A percentile compares a stretch with the other conserved stretches of the same genome.
Evolutionary conservation across 2,113 vertebrate species (phyloP).

Genomic region (Toxotes jaculatrix): DNA sequence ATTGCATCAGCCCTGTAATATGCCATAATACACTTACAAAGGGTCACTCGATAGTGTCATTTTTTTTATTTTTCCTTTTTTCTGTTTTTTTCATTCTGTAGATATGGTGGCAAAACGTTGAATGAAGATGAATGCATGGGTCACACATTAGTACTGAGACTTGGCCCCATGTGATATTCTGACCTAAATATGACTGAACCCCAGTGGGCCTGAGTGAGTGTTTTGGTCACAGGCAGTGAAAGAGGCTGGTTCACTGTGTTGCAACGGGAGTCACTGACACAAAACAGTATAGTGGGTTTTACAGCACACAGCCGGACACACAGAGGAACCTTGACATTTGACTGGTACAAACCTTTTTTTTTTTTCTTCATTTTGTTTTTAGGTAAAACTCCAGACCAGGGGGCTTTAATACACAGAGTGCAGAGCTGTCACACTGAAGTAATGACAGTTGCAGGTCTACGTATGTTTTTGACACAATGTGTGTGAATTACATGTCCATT

Average conservation of each 20-base stretch:
- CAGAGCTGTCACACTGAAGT: slow-evolving; percentile 53
- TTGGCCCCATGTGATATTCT: slow-evolving; percentile 34
- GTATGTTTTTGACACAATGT: slow-evolving; percentile 57
- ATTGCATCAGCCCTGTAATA: slow-evolving; percentile 71
- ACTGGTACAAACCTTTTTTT: slow-evolving; percentile 35
- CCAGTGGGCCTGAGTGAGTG: slow-evolving; percentile 55
- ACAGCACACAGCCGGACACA: slow-evolving; percentile 67
- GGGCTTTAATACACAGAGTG: slow-evolving; percentile 65
- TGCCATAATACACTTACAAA: slow-evolving; percentile 56
- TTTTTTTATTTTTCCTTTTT: neutral
- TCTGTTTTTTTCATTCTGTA: slow-evolving; percentile 17
- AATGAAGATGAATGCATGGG: slow-evolving; percentile 32
- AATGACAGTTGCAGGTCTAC: slow-evolving; percentile 40
- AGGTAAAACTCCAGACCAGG: slow-evolving; percentile 58
- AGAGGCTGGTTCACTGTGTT: slow-evolving; percentile 78
- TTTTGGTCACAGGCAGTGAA: slow-evolving; percentile 79
- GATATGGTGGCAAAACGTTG: slow-evolving; percentile 53
- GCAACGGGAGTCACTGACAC: slow-evolving; percentile 65
- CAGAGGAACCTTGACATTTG: slow-evolving; percentile 59
- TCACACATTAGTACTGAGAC: slow-evolving; percentile 30
- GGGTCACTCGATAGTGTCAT: slow-evolving; percentile 18
- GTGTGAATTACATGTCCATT: slow-evolving; percentile 46
- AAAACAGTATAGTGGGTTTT: slow-evolving; percentile 54
- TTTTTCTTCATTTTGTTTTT: slow-evolving; percentile 60
- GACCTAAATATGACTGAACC: slow-evolving; percentile 44